These are phyloP conservation scores for Lithobates sylvaticus DNA, from an alignment of 2,797 vertebrate species.

Conservation along the genomic window DNA sequence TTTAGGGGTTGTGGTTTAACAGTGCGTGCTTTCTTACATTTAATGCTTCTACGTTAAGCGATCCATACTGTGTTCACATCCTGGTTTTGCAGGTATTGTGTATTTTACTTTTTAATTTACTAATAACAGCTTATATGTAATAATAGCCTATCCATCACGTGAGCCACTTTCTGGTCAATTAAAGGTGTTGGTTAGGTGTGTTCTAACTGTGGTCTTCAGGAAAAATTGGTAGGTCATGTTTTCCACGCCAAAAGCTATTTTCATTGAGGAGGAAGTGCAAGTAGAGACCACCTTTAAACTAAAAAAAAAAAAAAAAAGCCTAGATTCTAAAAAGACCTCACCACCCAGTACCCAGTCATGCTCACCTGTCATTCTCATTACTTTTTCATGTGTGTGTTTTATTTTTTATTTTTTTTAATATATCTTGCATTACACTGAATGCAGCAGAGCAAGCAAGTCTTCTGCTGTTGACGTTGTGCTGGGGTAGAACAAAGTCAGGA, in stretches of 20 bases:
- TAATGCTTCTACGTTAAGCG: constrained; percentile 2
- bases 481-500: background rate
- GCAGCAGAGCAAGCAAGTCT: background rate
- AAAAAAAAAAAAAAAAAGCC: too few relatives aligned
- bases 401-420: too few relatives aligned
- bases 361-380: too few relatives aligned
- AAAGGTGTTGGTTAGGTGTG: background rate
- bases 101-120: constrained; percentile 38
- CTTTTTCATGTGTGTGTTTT: too few relatives aligned
- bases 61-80: background rate
- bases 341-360: too few relatives aligned
- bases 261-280: too few relatives aligned
- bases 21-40: constrained; percentile 14
- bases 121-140: background rate
- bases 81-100: constrained; percentile 37
- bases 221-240: too few relatives aligned
- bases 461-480: background rate
- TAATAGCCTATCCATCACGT: background rate
- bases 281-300: too few relatives aligned
- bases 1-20: constrained; percentile 44
- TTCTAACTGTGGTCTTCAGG: too few relatives aligned
- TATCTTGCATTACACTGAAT: background rate
- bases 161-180: background rate
- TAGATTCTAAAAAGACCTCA: too few relatives aligned
- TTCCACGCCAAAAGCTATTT: too few relatives aligned